Conservation (phyloP, 1,140 invertebrate species). For the Bombus terrestris region DNA sequence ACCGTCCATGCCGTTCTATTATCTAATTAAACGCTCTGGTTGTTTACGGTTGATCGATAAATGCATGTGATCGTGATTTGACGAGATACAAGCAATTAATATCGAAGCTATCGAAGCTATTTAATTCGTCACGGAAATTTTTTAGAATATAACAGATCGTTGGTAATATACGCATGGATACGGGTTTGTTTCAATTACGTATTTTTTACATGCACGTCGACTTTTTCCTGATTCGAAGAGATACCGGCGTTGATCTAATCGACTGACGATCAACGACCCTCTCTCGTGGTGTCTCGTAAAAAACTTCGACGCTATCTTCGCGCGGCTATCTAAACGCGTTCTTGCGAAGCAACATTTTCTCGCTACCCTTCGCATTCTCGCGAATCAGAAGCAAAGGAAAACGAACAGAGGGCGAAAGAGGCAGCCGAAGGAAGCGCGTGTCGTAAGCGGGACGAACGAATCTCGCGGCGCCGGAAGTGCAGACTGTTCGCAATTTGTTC, state of each 20-base stretch:
- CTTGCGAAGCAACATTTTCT: neutral
- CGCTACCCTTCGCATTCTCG: neutral
- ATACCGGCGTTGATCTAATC: neutral
- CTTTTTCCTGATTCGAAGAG: neutral
- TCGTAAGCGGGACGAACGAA: neutral
- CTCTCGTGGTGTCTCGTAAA: neutral
- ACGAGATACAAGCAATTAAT: neutral
- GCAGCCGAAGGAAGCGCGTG: neutral
- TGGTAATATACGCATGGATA: neutral
- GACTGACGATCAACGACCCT: neutral
- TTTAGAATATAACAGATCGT: neutral
- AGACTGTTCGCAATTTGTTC: neutral
- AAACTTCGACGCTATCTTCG: neutral
- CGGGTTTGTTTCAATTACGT: neutral
- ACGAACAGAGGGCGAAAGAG: neutral
- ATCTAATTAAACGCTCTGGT: neutral
- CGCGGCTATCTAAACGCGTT: neutral
- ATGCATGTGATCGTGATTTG: fast-evolving
- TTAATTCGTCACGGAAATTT: neutral
- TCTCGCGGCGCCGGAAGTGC: constrained; percentile 3
- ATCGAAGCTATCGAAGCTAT: neutral
- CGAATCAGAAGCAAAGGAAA: neutral
- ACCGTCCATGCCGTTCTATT: neutral
- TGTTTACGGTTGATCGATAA: neutral
- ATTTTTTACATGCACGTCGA: fast-evolving